Percentiles rank a stretch among this genome's conserved stretches.
These are phyloP conservation scores for Crotalus adamanteus DNA, from an alignment of 2,797 vertebrate species.

Conservation along the genomic window DNA sequence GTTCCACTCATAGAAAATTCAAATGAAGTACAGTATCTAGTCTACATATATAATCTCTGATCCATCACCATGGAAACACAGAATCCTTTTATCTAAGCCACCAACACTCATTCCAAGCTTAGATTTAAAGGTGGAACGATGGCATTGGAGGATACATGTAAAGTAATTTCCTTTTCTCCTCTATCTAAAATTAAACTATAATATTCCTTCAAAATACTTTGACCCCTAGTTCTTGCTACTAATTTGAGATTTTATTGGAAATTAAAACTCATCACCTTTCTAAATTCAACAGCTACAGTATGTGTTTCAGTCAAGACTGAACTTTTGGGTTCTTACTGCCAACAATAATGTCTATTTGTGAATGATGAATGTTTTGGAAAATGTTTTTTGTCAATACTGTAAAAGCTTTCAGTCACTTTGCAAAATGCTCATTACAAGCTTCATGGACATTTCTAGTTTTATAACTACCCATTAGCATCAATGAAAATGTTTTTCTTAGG, in stretches of 20 bases:
- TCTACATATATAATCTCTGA: neutral
- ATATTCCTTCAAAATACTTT: neutral
- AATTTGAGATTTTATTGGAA: neutral
- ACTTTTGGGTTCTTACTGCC: neutral
- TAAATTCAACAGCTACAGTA: neutral
- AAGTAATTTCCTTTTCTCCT: neutral
- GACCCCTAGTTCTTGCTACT: neutral
- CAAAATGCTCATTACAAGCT: conserved; percentile 9
- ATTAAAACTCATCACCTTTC: conserved; percentile 18
- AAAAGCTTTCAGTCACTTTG: conserved; percentile 20
- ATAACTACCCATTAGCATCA: conserved; percentile 12
- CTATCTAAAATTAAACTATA: neutral
- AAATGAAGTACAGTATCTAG: neutral
- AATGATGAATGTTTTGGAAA: conserved; percentile 20
- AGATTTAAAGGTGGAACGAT: conserved; percentile 4
- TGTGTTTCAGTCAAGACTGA: neutral
- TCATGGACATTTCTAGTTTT: conserved; percentile 1
- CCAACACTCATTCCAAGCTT: conserved; percentile 9
- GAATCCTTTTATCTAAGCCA: neutral
- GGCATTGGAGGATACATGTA: neutral
- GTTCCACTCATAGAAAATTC: neutral
- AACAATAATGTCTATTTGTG: neutral
- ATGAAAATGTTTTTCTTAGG: neutral
- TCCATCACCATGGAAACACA: conserved; percentile 29
- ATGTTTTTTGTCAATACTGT: conserved; percentile 13